These are phyloP conservation scores for Halictus ligatus DNA, from an alignment of 2,888 invertebrate genomes.

Conservation along the genomic window DNA sequence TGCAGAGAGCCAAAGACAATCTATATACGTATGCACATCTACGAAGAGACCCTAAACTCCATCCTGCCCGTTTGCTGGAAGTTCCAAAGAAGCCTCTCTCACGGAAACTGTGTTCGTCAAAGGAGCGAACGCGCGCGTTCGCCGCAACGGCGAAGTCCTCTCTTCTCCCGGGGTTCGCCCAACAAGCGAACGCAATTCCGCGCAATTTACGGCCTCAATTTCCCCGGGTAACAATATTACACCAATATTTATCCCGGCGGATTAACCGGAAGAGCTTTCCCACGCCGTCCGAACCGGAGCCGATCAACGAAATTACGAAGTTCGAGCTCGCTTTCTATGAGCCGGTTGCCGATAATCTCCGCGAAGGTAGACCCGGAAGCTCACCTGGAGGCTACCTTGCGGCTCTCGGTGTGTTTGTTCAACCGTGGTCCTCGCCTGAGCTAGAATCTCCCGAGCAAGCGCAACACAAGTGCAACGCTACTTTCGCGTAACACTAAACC, in stretches of 20 bases:
- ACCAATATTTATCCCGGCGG: constrained; percentile 1
- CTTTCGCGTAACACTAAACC: no score
- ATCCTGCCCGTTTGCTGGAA: not conserved
- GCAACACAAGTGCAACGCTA: no score
- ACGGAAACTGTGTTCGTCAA: not conserved
- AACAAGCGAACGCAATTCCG: not conserved
- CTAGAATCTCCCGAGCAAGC: no score
- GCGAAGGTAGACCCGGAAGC: not conserved
- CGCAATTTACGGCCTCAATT: not conserved
- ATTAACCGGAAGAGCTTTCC: not conserved
- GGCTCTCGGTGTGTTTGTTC: not conserved
- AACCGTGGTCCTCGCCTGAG: not conserved
- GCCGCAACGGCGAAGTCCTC: not conserved
- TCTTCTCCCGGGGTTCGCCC: not conserved
- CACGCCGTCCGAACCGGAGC: not conserved
- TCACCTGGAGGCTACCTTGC: not conserved
- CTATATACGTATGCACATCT: no score
- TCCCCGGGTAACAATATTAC: not conserved
- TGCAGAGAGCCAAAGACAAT: no score
- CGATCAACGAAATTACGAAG: constrained; percentile 6
- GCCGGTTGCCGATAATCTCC: not conserved
- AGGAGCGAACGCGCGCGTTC: not conserved
- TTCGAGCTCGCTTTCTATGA: constrained; percentile 10
- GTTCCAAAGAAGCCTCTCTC: not conserved
- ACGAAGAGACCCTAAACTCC: not conserved